These are phyloP conservation scores for Holocentrus rufus DNA, from an alignment of 2,797 vertebrate species.

Conservation along the genomic window DNA sequence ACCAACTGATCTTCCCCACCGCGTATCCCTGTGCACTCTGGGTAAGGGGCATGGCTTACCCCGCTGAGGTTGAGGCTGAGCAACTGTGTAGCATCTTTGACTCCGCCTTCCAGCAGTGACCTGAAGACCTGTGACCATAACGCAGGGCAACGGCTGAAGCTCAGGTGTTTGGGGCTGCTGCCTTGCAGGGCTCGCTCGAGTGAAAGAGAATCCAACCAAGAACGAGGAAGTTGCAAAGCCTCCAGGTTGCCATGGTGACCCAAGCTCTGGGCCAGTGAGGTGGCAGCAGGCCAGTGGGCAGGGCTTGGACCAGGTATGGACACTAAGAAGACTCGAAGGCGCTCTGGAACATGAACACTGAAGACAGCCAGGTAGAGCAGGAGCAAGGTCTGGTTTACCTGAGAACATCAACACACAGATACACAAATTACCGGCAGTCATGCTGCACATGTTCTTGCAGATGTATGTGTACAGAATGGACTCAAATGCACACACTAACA, in stretches of 20 bases:
- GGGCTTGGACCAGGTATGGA: slow-evolving; percentile 92
- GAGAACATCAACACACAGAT: slow-evolving; percentile 20
- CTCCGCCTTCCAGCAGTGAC: slow-evolving; percentile 81
- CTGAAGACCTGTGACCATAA: slow-evolving; percentile 88
- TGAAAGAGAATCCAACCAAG: slow-evolving; percentile 90
- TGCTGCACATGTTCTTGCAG: background rate
- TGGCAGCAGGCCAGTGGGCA: slow-evolving; percentile 85
- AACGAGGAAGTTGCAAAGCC: slow-evolving; percentile 92
- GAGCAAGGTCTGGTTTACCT: slow-evolving; percentile 91
- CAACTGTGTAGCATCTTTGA: slow-evolving; percentile 86
- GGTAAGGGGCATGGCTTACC: slow-evolving; percentile 86
- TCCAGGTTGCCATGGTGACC: slow-evolving; percentile 86
- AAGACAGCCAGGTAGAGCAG: slow-evolving; percentile 95
- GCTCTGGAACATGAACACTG: slow-evolving; percentile 91
- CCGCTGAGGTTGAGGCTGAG: slow-evolving; percentile 93
- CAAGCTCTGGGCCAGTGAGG: slow-evolving; percentile 86
- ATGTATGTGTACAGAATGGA: background rate
- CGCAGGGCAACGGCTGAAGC: slow-evolving; percentile 90
- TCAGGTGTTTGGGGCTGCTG: slow-evolving; percentile 91
- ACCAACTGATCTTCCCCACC: slow-evolving; percentile 89
- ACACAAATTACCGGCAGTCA: slow-evolving; percentile 3
- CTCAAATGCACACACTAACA: background rate
- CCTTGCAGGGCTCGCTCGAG: slow-evolving; percentile 89
- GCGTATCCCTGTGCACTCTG: slow-evolving; percentile 83
- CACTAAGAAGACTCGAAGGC: slow-evolving; percentile 91